Evolutionary conservation across 2,797 vertebrate genomes (phyloP).

Genomic region (Bovichtus variegatus): DNA sequence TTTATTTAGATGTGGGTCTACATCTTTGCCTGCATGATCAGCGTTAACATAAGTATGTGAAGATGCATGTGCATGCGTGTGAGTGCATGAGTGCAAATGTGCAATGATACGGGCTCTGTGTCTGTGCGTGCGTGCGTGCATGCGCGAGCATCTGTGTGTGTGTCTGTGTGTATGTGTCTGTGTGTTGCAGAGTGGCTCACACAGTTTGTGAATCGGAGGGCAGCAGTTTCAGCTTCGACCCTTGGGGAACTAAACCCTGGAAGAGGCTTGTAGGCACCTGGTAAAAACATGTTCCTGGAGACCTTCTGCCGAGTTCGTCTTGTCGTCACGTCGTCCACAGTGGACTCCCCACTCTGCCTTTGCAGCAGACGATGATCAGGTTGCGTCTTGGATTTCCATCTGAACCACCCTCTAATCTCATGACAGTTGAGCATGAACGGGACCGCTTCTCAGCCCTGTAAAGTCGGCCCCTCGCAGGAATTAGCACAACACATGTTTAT

Average conservation of each 20-base stretch:
- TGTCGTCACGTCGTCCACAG: constrained; percentile 80
- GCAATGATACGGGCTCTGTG: background rate
- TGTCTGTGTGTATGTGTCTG: constrained; percentile 9
- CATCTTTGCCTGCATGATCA: constrained; percentile 39
- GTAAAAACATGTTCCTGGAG: constrained; percentile 81
- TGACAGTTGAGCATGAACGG: constrained; percentile 70
- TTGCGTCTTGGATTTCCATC: constrained; percentile 84
- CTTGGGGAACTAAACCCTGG: constrained; percentile 69
- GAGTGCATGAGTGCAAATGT: constrained; percentile 34
- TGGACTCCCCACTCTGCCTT: constrained; percentile 73
- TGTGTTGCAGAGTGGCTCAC: constrained; percentile 17
- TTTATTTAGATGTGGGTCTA: constrained; percentile 33
- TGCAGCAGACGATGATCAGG: constrained; percentile 63
- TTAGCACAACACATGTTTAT: constrained; percentile 77
- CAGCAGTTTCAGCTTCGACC: constrained; percentile 41
- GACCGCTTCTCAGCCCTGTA: constrained; percentile 72
- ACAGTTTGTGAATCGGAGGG: constrained; percentile 31
- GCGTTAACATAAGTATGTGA: constrained; percentile 14
- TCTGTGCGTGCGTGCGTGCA: constrained; percentile 11
- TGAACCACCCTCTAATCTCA: constrained; percentile 77
- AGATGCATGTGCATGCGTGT: constrained; percentile 13
- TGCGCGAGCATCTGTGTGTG: background rate
- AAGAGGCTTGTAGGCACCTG: constrained; percentile 71
- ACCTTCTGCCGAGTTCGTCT: constrained; percentile 76
- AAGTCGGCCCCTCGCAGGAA: constrained; percentile 64